Evolutionary conservation across 1,140 invertebrate species (phyloP), one percentile per base, ranked within the genome.

Genomic region (Drosophila gunungcola): DNA sequence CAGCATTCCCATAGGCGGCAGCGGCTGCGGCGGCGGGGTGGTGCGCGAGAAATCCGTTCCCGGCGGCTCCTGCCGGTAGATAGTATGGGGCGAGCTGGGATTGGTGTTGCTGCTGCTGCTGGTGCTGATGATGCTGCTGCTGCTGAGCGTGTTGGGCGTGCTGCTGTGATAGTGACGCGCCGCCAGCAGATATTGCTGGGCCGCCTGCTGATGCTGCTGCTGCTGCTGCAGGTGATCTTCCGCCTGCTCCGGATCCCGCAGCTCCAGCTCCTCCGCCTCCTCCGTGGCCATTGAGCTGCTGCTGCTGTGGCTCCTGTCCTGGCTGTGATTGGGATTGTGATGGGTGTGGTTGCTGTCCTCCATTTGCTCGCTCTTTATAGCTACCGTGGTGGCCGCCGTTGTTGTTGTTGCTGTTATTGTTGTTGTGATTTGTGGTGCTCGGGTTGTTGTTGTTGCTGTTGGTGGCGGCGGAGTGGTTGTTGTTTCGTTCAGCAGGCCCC

Each of bases 401-500:
- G 92, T n/a, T 77, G 16, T 21, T 21, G 16, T 21, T 21, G 16
- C 1, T 72, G 38, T 4, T 81, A 49, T 64, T 93, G 92, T 16
- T 81, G 80, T 41, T 92, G 39, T 68, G 93, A 91, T 69, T 58
- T 42, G 80, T 80, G 53, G 93, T 93, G 73, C 91, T 63, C 46
- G 72, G 51, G 62, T 51, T 62, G 81, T 60, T 64, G 75, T 57
- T 83, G 57, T 60, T 73, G 81, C 56, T 64, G 75, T 54, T 83
- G 57, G 55, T 73, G 79, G 55, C 60, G 68, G 65, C 61, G 76
- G 69, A 60, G 73, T 79, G 74, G 65, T 93, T 93, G 93, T 94
- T 93, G 93, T 93, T 92, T 93, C 93, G 93, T 95, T 95, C 93
- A 95, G 95, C 96, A 96, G 96, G 96, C 95, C 96, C 96, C 96